Evolutionary conservation across 2,113 vertebrate species (phyloP).

Genomic region (Lepus americanus): DNA sequence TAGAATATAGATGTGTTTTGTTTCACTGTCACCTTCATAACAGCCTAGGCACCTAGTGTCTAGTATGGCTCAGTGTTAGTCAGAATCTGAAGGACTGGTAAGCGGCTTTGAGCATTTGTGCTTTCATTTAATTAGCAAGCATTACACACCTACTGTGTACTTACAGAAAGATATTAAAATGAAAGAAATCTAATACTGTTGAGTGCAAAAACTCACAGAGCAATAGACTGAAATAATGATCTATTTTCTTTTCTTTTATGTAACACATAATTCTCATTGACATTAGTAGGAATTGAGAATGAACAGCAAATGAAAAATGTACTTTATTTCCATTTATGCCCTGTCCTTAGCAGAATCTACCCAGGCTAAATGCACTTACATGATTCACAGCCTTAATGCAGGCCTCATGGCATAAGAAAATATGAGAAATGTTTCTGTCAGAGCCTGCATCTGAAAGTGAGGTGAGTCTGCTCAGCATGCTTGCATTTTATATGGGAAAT

Average conservation of each 20-base stretch:
- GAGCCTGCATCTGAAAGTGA: neutral
- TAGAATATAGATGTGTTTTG: neutral
- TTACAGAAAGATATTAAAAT: neutral
- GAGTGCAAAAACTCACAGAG: neutral
- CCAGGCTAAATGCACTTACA: neutral
- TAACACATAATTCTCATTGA: slow-evolving; percentile 42
- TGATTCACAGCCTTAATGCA: neutral
- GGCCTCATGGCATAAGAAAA: neutral
- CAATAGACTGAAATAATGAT: slow-evolving; percentile 2
- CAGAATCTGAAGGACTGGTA: neutral
- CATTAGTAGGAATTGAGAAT: slow-evolving; percentile 48
- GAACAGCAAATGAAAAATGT: slow-evolving; percentile 14
- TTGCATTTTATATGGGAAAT: slow-evolving; percentile 10
- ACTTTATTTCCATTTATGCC: slow-evolving; percentile 44
- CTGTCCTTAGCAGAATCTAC: neutral
- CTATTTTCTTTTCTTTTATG: slow-evolving; percentile 30
- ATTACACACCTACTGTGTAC: neutral
- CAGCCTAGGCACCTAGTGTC: neutral
- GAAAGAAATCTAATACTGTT: neutral
- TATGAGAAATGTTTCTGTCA: slow-evolving; percentile 14
- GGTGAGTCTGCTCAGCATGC: slow-evolving; percentile 24
- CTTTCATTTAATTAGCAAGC: neutral
- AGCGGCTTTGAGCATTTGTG: neutral
- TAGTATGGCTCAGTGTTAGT: too few relatives aligned
- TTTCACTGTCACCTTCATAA: neutral